Conservation (phyloP, 2,888 invertebrate genomes). For the Andrena camellia region DNA sequence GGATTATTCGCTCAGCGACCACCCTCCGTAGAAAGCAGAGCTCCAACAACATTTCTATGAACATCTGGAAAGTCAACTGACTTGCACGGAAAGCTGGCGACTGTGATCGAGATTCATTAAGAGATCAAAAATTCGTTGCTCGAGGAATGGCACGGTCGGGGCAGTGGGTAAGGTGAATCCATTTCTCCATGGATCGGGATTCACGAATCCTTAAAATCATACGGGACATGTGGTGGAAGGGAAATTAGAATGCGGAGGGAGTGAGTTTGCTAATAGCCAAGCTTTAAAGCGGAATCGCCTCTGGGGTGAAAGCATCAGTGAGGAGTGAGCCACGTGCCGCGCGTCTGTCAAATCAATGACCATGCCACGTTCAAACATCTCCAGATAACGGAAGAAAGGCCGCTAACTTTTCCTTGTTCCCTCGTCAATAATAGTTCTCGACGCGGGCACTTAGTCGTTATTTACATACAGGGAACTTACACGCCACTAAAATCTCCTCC, state of each 20-base stretch:
- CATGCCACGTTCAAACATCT: not conserved
- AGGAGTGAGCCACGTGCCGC: conserved; percentile 42
- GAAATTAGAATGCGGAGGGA: conserved; percentile 14
- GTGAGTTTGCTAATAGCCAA: conserved; percentile 16
- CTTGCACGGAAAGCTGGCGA: not conserved
- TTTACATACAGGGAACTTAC: not conserved
- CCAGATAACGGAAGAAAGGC: conserved; percentile 11
- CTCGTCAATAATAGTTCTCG: not conserved
- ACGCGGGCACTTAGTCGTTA: not conserved
- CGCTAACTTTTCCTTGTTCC: not conserved
- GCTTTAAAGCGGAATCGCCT: conserved; percentile 21
- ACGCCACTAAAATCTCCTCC: too few relatives aligned
- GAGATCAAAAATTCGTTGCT: not conserved
- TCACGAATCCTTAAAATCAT: not conserved
- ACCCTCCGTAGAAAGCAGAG: not conserved
- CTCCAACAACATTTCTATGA: not conserved
- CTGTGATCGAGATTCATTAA: not conserved
- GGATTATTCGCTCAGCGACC: not conserved
- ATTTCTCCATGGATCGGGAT: not conserved
- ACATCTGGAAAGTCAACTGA: not conserved
- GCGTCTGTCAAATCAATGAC: conserved; percentile 34
- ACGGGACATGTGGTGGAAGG: conserved; percentile 9
- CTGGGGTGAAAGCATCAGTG: conserved; percentile 13
- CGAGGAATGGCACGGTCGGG: conserved; percentile 11
- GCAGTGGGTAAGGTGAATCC: too few relatives aligned